Base-by-base conservation (phyloP, 2,888 invertebrate genomes). In the Ennomos fuscantarius region DNA sequence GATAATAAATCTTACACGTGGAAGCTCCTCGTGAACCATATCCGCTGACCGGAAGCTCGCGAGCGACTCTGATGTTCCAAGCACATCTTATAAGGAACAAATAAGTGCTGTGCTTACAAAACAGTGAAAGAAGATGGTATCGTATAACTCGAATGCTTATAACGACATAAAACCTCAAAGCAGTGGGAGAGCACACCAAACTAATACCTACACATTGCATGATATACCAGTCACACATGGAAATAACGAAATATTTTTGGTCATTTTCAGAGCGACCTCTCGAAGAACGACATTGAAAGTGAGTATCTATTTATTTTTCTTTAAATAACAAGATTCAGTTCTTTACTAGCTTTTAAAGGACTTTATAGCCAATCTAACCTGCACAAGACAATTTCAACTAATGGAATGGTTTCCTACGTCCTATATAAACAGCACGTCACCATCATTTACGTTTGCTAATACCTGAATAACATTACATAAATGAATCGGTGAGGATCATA, bases 221-320 rank as follows among this genome's bases (percentile, higher is more conserved):
- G 75, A 80, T 74, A 78, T 68, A 62, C 63, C 68, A 72, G 70
- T 76, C 70, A 74, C 73, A 79, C 74, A 81, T 81, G 80, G 81
- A 79, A 59, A 85, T 92, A 92, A 89, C 81, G 79, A 81, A 84
- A 83, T 87, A 57, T 87, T 87, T 92, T 91, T 92, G 81, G 74
- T 91, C 79, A 91, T 89, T 95, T 94, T 82, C 94, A 97, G 97
- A 96, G 96, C 93, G 96, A 97, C 93, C 95, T 97, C 89, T 95
- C 95, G 93, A 95, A 95, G 93, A 96, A 95, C 94, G 97, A 97
- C 91, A 89, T 97, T 90, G 97, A 97, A 94, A 96, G 97, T 97
- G 94, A 97, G 97, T 96, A 93, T 70, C 35, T 57, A 39, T 66
- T 59, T 41, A 12, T 57, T 52, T 50, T 34, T 43, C 39, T 9